Base-by-base conservation (phyloP, 92 coral and sea anemone genomes). In the Diadumene lineata region DNA sequence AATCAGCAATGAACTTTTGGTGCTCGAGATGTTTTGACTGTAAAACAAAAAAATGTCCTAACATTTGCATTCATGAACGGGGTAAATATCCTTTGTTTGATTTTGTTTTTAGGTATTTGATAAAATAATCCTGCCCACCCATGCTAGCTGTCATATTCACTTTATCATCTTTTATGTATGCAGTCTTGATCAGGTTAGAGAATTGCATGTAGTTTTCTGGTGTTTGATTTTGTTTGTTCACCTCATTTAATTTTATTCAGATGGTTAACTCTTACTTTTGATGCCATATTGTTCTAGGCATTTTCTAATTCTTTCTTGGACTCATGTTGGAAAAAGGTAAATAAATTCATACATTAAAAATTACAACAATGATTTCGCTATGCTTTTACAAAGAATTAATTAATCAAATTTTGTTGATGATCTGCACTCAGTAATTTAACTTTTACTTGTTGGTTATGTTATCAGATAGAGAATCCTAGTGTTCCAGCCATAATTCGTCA, bases 271-370 rank as follows among this genome's bases (percentile, higher is more conserved):
- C 24, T 57, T 43, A 7, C 0, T n/a, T n/a, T n/a, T n/a, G n/a
- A n/a, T n/a, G n/a, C n/a, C n/a, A 23, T 25, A 9, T 22, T 61
- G 25, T 55, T 71, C 9, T 63, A 92, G 98, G 71, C 82, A 50
- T 92, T 89, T 84, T 79, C 86, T 23, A 86, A 92, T 66, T 77
- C 92, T n/a, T 81, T 92, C 24, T 89, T 92, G 31, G 96, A 92
- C 65, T 76, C 78, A 44, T 92, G 96, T 78, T 92, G 98, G 94
- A 79, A 75, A 81, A 92, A 92, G 98, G 98, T 92, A 83, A 31
- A 9, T 63, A 29, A 50, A 11, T 51, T 38, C 31, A 7, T 31
- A 1, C 6, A 4, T 38, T 38, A 38, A 38, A 4, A 38, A 38
- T 38, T 38, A 38, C 58, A 53, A 15, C 58, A 53, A 53, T 8